A percentile compares a stretch with the other conserved stretches of the same genome.
These are phyloP conservation scores for Ceratosolen fusciceps DNA, from an alignment of 1,140 invertebrate genomes.

Conservation along the genomic window DNA sequence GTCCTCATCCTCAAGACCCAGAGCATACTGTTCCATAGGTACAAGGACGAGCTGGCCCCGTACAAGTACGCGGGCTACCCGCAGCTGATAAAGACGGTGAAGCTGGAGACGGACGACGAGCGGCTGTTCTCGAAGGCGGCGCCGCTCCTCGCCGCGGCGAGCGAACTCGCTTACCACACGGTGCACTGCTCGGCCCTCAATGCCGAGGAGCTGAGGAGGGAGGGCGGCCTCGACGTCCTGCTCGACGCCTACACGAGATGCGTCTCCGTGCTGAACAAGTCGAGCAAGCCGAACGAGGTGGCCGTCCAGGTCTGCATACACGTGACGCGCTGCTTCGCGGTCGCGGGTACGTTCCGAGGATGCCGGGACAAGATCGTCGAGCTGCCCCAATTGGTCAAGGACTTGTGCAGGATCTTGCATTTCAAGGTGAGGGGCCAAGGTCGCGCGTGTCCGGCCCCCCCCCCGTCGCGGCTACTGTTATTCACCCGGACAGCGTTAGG, in stretches of 20 bases:
- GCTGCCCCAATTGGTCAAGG: constrained; percentile 87
- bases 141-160: constrained; percentile 89
- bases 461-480: no score
- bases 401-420: constrained; percentile 91
- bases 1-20: constrained; percentile 95
- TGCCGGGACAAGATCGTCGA: constrained; percentile 92
- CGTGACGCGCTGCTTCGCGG: constrained; percentile 92
- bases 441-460: no score
- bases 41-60: constrained; percentile 89
- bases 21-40: constrained; percentile 95
- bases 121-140: constrained; percentile 91
- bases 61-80: constrained; percentile 99
- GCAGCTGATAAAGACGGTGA: constrained; percentile 96
- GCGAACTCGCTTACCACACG: constrained; percentile 96
- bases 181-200: constrained; percentile 97
- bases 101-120: constrained; percentile 93
- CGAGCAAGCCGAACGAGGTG: constrained; percentile 84
- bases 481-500: no score
- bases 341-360: constrained; percentile 93
- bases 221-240: constrained; percentile 91
- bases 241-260: constrained; percentile 92
- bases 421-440: constrained; percentile 81
- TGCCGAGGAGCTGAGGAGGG: constrained; percentile 95
- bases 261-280: constrained; percentile 87
- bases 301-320: constrained; percentile 94